These are phyloP conservation scores for Thera britannica DNA, from an alignment of 2,888 invertebrate genomes.

Conservation along the genomic window DNA sequence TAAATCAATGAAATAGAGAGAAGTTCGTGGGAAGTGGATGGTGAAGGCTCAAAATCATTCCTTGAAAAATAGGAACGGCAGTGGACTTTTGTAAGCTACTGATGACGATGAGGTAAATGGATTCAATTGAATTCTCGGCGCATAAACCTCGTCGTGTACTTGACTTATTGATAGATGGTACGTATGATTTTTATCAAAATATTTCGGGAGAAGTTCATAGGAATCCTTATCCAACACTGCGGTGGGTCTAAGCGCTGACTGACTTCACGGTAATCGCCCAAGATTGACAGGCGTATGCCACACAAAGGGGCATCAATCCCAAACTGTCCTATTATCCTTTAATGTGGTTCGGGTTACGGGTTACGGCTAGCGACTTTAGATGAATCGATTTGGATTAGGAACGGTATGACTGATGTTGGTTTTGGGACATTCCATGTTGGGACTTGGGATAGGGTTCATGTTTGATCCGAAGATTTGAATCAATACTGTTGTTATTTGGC, in stretches of 20 bases:
- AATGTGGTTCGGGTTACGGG: conserved; percentile 73
- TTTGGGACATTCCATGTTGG: conserved; percentile 21
- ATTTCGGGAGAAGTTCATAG: conserved; percentile 4
- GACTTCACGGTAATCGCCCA: conserved; percentile 66
- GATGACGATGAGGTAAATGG: too few species aligned
- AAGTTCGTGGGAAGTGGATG: too few species aligned
- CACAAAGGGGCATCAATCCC: conserved; percentile 59
- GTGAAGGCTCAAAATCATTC: too few species aligned
- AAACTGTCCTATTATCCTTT: conserved; percentile 69
- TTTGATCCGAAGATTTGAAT: not conserved
- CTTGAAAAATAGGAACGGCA: too few species aligned
- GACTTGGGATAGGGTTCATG: not conserved
- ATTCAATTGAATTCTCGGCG: not conserved
- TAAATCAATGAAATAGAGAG: too few species aligned
- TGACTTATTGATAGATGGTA: not conserved
- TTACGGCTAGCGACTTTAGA: conserved; percentile 60
- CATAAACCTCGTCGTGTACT: not conserved
- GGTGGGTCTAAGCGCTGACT: conserved; percentile 63
- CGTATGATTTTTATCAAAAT: not conserved
- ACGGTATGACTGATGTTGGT: conserved; percentile 45
- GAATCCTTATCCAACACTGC: conserved; percentile 46
- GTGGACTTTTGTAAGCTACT: too few species aligned
- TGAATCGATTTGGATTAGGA: conserved; percentile 67
- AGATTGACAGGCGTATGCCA: conserved; percentile 63
- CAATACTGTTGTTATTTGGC: not conserved